Base-by-base conservation (phyloP, 2,888 invertebrate genomes). In the Hyposoter dolosus region DNA sequence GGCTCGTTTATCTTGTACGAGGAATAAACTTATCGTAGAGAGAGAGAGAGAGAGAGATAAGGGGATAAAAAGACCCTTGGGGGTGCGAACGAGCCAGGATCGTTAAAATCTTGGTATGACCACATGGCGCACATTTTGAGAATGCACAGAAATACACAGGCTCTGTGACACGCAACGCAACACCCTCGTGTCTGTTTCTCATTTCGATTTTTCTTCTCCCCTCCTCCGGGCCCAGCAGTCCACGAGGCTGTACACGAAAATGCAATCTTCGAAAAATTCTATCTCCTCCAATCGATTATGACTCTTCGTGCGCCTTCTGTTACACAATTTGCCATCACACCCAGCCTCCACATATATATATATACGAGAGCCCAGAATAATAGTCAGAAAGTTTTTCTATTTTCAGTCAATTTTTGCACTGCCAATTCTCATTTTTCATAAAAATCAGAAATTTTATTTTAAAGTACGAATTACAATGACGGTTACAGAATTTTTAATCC, bases 111-210 rank as follows among this genome's bases (percentile, higher is more conserved):
- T 83, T 87, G 74, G 77, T 72, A 0, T 28, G 76, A 60, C 83
- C 86, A 86, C 86, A 86, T 86, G 86, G 83, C 83, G 83, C 77
- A 65, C 68, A 74, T 81, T 83, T 68, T 77, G 53, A 45, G 79
- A 53, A 28, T 63, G 56, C 56, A 71, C 32, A 50, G 60, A 56
- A n/a, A 78, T 60, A 71, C 45, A 28, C 19, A 45, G 19, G 53
- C 50, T n/a, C n/a, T 53, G 35, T 43, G 19, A 60, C 60, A 35
- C 47, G 47, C 40, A 75, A 68, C 56, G n/a, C 80, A 65, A 76
- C 86, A 65, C 63, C 79, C 53, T 56, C 74, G 53, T 72, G 50
- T 80, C 74, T 68, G 53, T 83, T 83, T 77, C 71, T 83, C 60
- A 69, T 69, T 81, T 50, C 63, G 23, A 3, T 56, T 35, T 74